Evolutionary conservation across 2,113 vertebrate genomes (phyloP).

Genomic region (Callithrix jacchus): DNA sequence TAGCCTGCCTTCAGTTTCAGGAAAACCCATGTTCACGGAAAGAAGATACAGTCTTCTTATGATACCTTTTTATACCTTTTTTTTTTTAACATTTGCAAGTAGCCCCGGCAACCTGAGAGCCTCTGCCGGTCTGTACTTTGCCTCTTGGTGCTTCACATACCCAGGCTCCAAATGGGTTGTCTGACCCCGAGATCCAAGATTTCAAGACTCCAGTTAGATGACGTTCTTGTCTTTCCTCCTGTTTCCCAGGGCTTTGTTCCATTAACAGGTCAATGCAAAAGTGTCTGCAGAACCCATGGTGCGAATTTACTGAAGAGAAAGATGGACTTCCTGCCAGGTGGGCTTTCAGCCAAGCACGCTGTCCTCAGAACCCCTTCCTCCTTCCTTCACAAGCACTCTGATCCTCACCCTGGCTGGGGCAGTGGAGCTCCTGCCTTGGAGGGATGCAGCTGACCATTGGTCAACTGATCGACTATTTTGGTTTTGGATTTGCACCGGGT

Average conservation of each 20-base stretch:
- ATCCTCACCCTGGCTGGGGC: background rate
- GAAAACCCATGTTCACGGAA: background rate
- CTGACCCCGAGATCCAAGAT: background rate
- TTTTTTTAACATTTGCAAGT: background rate
- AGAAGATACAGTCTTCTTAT: background rate
- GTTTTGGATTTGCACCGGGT: background rate
- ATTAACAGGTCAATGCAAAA: no score
- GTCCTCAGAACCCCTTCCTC: background rate
- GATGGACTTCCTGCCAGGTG: background rate
- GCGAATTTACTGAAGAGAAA: background rate
- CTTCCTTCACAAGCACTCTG: background rate
- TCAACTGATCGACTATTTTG: accelerated
- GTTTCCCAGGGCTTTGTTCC: background rate
- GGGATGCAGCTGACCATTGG: background rate
- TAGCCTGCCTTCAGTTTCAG: background rate
- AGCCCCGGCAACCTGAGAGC: background rate
- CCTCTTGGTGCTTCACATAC: background rate
- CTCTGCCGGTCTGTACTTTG: background rate
- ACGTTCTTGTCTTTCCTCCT: background rate
- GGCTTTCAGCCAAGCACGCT: accelerated
- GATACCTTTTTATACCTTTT: background rate
- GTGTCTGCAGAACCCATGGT: background rate
- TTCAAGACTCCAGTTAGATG: background rate
- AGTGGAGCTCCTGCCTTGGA: background rate
- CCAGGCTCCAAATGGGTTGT: background rate